Evolutionary conservation across 2,113 vertebrate species (phyloP).

Genomic region (Phoenicopterus ruber): DNA sequence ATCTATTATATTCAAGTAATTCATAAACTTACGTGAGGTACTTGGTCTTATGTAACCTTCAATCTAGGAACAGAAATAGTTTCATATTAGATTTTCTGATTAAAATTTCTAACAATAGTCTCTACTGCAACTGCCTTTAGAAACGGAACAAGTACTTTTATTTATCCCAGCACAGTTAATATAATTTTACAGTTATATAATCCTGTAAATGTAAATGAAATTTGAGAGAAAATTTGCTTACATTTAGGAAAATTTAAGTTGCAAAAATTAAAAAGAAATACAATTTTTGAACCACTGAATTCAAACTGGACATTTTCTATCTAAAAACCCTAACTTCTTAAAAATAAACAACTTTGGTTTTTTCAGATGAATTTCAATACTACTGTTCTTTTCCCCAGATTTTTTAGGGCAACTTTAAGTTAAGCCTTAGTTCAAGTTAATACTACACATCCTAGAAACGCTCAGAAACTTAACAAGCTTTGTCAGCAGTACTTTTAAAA

Average conservation of each 20-base stretch:
- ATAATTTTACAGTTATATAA: background rate
- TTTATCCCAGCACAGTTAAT: background rate
- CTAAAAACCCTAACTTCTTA: background rate
- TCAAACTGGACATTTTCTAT: background rate
- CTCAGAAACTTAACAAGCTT: background rate
- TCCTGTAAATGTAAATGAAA: background rate
- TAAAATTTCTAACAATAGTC: background rate
- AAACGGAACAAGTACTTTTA: background rate
- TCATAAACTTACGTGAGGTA: slow-evolving; percentile 31
- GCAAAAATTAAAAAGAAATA: background rate
- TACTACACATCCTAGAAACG: background rate
- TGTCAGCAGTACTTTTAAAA: background rate
- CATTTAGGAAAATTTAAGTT: background rate
- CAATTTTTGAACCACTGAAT: background rate
- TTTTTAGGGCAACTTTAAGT: background rate
- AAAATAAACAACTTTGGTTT: background rate
- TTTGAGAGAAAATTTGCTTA: background rate
- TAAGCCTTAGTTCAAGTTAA: background rate
- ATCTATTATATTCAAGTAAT: background rate
- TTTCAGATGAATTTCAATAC: background rate
- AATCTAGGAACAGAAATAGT: background rate
- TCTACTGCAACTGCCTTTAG: background rate
- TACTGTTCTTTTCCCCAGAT: background rate
- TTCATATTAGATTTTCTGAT: background rate
- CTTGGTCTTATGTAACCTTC: background rate